phyloP scores from a whole-genome alignment of 1,140 invertebrate species.

The Macrosteles quadrilineatus region DNA sequence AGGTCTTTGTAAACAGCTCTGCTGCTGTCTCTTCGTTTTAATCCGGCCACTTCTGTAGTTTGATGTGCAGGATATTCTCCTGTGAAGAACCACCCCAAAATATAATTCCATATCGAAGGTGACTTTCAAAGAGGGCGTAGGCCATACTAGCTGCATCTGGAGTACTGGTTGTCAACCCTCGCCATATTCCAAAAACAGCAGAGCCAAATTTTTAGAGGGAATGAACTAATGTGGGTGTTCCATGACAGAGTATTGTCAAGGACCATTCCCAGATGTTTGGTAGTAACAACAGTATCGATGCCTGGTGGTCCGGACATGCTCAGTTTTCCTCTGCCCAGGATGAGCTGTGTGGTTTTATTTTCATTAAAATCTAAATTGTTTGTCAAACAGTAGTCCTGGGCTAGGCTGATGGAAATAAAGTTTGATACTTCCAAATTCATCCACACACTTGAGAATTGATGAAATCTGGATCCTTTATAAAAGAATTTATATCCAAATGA shows the following conservation, averaged over 20 bases:
- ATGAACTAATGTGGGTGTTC: not conserved
- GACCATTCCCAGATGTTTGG: not conserved
- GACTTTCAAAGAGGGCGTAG: not conserved
- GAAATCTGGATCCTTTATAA: too few species aligned
- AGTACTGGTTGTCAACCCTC: not conserved
- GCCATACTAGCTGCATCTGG: not conserved
- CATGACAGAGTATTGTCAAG: not conserved
- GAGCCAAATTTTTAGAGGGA: not conserved
- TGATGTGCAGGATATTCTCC: not conserved
- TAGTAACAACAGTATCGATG: not conserved
- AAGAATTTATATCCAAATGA: too few species aligned
- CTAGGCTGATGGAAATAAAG: not conserved
- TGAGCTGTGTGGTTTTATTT: conserved; percentile 33
- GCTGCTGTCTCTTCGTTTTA: not conserved
- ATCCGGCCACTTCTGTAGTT: not conserved
- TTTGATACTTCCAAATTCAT: conserved; percentile 12
- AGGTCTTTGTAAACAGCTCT: not conserved
- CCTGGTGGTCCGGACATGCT: not conserved
- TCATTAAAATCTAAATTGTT: not conserved
- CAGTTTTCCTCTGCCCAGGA: not conserved
- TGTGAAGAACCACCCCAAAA: not conserved
- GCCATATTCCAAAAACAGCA: not conserved
- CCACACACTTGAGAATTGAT: not conserved
- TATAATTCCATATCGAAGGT: not conserved
- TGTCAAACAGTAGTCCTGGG: not conserved